These are phyloP conservation scores for Ochropleura leucogaster DNA, from an alignment of 2,888 invertebrate species.

Conservation along the genomic window DNA sequence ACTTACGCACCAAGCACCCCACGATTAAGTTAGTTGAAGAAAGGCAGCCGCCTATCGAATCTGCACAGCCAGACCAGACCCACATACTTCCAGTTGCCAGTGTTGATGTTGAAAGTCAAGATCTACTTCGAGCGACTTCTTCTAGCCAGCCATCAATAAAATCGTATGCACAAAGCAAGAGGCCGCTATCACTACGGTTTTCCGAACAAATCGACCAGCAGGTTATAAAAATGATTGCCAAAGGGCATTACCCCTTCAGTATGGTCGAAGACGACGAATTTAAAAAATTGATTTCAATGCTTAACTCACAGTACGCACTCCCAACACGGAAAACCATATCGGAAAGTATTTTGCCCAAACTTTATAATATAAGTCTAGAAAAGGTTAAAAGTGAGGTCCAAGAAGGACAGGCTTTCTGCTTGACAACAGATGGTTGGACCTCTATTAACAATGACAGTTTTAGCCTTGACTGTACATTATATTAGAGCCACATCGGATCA, in stretches of 20 bases:
- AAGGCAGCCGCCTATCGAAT: slow-evolving; percentile 1
- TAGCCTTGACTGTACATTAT: slow-evolving; percentile 14
- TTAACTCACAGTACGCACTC: slow-evolving; percentile 54
- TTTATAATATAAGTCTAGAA: slow-evolving; percentile 30
- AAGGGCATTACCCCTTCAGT: slow-evolving; percentile 52
- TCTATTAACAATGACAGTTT: slow-evolving; percentile 22
- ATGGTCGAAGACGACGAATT: slow-evolving; percentile 59
- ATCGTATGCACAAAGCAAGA: slow-evolving; percentile 4
- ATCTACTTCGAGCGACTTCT: slow-evolving; percentile 4
- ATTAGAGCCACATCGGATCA: slow-evolving; percentile 14
- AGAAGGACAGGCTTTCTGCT: slow-evolving; percentile 16
- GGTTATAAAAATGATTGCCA: slow-evolving; percentile 53
- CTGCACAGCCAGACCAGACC: background rate
- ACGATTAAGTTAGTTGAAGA: slow-evolving; percentile 18
- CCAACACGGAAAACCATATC: slow-evolving; percentile 60
- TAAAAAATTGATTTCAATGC: slow-evolving; percentile 45
- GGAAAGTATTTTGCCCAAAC: slow-evolving; percentile 55
- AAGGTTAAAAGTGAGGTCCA: slow-evolving; percentile 23
- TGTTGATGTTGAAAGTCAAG: slow-evolving; percentile 12
- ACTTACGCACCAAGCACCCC: slow-evolving; percentile 41
- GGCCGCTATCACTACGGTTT: slow-evolving; percentile 5
- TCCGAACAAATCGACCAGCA: slow-evolving; percentile 46
- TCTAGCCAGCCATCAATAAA: slow-evolving; percentile 14
- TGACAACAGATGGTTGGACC: slow-evolving; percentile 30
- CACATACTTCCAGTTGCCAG: slow-evolving; percentile 10